These are phyloP conservation scores for Phrynocephalus guinanensis DNA, from an alignment of 2,797 vertebrate genomes.

Conservation along the genomic window DNA sequence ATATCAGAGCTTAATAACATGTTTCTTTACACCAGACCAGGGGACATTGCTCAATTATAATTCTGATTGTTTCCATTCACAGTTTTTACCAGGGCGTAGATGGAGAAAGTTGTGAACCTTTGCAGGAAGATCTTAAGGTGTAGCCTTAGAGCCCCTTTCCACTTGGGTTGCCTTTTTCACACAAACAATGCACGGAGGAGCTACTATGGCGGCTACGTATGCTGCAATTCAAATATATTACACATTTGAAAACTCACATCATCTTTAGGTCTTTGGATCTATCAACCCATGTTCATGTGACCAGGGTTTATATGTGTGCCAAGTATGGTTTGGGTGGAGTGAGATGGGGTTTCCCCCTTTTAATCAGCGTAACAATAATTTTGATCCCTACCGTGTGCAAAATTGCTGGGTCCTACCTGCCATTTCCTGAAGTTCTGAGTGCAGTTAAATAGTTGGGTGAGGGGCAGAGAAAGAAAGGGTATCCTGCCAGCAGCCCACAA, in stretches of 20 bases:
- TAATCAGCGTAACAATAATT: not conserved
- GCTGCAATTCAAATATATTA: not conserved
- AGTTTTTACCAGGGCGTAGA: too few relatives aligned
- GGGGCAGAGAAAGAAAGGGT: not conserved
- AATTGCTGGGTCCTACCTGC: not conserved
- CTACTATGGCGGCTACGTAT: not conserved
- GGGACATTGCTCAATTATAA: too few relatives aligned
- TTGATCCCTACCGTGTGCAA: not conserved
- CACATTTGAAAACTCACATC: not conserved
- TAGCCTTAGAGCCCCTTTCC: not conserved
- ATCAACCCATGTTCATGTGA: not conserved
- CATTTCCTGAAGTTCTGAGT: not conserved
- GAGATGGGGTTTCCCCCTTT: too few relatives aligned
- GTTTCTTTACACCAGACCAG: too few relatives aligned
- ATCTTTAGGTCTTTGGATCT: not conserved
- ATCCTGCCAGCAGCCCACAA: not conserved
- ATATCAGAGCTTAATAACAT: too few relatives aligned
- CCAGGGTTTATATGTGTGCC: not conserved
- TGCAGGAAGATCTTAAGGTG: not conserved
- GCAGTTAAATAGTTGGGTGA: not conserved
- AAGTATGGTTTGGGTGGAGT: not conserved
- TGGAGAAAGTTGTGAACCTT: too few relatives aligned
- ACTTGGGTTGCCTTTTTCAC: not conserved
- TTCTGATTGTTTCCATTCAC: too few relatives aligned
- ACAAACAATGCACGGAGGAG: not conserved